Base-by-base conservation (phyloP, 2,113 vertebrate species). In the Xiphophorus hellerii region DNA sequence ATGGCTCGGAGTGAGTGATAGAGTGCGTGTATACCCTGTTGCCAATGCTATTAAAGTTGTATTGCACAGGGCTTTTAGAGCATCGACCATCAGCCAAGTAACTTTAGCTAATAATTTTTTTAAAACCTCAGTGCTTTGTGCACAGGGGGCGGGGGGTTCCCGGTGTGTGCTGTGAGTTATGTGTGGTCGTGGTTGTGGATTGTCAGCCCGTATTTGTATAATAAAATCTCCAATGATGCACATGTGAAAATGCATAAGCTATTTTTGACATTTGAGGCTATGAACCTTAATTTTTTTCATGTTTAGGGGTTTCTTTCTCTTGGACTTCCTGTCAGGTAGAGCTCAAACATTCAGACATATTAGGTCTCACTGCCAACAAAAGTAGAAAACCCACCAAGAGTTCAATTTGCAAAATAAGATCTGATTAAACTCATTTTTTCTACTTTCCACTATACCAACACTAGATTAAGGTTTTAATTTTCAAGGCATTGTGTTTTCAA, bases 61-160 rank as follows among this genome's bases (percentile, higher is more conserved):
- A 91, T 91, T 88, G 86, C 83, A 79, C 61, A 71, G 71, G 62
- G 91, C 90, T 91, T 92, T 92, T 90, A 92, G 87, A 88, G 88
- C 83, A 84, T 80, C 90, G 48, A 86, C 80, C 83, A 86, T 84
- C 86, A 86, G 81, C 83, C 77, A 8, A 87, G 84, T 88, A 90
- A 92, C 88, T 89, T 89, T 62, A 87, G 77, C 91, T 90, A 89
- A 91, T 89, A 42, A 87, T 91, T 91, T 89, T 90, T 92, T 92
- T 5, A 90, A 88, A 92, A 89, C 84, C 86, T 88, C 76, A 62
- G 87, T 78, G 87, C 84, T 88, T 87, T 88, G 87, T 87, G 87
- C 86, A 77, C 83, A 73, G 79, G 69, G 77, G 71, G 31, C 77
- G 69, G 77, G 71, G 31, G 17, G 42, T 80, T 71, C 61, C 44